Conservation (phyloP, 2,113 vertebrate species). For the Pseudonaja textilis region DNA sequence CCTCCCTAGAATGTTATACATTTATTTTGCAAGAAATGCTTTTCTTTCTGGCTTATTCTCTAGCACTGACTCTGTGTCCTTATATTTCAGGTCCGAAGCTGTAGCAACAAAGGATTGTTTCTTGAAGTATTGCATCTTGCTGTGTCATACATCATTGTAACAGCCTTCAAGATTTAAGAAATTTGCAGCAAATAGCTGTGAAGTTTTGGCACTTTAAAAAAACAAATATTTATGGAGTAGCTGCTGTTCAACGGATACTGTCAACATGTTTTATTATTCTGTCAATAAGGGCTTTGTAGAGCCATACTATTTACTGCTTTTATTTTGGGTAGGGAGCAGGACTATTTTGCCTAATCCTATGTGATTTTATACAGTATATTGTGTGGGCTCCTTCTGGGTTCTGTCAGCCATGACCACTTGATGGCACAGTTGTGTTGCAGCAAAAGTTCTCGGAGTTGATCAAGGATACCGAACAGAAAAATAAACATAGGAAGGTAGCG, state of each 20-base stretch:
- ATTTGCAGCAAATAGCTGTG: background rate
- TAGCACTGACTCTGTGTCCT: background rate
- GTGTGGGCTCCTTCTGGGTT: background rate
- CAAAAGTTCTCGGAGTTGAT: background rate
- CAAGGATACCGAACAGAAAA: background rate
- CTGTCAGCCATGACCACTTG: background rate
- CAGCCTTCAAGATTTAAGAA: background rate
- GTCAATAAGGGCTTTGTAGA: background rate
- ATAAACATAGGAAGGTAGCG: no score
- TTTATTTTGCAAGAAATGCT: background rate
- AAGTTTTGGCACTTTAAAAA: slow-evolving; percentile 19
- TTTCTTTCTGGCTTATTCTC: background rate
- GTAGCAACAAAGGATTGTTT: background rate
- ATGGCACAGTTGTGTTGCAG: background rate
- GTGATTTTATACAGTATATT: background rate
- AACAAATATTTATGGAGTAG: slow-evolving; percentile 29
- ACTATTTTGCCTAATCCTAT: background rate
- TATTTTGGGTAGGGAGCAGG: background rate
- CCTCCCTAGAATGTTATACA: background rate
- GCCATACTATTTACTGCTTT: background rate
- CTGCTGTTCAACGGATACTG: background rate
- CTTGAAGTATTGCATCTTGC: slow-evolving; percentile 25
- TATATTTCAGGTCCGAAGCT: background rate
- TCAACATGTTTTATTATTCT: background rate
- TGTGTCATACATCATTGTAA: slow-evolving; percentile 21